These are phyloP conservation scores for Circaetus cinerascens DNA, from an alignment of 2,113 vertebrate genomes.

Conservation along the genomic window DNA sequence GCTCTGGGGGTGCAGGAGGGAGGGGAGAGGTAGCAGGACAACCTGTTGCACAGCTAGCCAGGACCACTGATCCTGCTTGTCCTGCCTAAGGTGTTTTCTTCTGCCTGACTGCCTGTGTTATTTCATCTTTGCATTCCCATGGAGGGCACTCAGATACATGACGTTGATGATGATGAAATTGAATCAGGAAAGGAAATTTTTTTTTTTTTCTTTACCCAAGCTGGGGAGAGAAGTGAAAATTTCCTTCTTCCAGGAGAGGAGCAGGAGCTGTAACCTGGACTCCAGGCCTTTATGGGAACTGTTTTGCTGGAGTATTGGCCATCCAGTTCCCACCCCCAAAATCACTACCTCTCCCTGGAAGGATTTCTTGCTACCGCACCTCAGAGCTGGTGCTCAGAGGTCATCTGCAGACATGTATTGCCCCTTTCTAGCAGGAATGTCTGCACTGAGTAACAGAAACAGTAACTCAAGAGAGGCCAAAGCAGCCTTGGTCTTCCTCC, in stretches of 20 bases:
- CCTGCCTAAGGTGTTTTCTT: background rate
- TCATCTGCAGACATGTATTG: fast-evolving
- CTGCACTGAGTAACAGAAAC: background rate
- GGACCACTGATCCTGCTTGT: background rate
- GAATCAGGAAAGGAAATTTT: background rate
- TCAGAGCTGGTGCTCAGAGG: background rate
- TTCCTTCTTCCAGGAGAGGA: background rate
- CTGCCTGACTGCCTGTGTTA: background rate
- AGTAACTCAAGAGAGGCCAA: background rate
- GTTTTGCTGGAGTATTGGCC: fast-evolving
- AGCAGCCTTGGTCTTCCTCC: background rate
- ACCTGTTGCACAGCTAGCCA: background rate
- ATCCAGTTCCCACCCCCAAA: background rate
- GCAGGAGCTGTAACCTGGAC: background rate
- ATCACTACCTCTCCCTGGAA: background rate
- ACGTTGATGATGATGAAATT: background rate
- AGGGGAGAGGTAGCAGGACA: background rate
- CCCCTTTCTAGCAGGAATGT: background rate
- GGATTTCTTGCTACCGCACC: background rate
- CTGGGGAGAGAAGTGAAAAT: background rate
- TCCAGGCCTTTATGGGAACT: background rate
- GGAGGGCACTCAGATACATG: fast-evolving
- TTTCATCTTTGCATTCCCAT: background rate
- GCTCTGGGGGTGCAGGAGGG: background rate
- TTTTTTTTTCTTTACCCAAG: background rate